These are phyloP conservation scores for Bucco capensis DNA, from an alignment of 2,113 vertebrate genomes.

Conservation along the genomic window DNA sequence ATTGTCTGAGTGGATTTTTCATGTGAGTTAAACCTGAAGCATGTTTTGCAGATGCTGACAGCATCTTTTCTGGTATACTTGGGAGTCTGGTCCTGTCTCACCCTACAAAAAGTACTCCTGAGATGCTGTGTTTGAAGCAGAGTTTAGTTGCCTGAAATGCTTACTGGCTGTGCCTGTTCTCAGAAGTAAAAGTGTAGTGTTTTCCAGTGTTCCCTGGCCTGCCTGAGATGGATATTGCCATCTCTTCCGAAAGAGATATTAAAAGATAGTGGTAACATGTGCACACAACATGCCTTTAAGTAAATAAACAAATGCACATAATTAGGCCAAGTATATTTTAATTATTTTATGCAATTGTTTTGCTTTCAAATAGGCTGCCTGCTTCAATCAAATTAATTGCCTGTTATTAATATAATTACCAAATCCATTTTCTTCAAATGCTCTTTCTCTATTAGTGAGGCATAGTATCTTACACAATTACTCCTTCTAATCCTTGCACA, in stretches of 20 bases:
- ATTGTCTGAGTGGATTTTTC: background rate
- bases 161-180: background rate
- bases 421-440: background rate
- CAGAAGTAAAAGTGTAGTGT: background rate
- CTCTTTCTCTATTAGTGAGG: background rate
- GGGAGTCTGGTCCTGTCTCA: background rate
- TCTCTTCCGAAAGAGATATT: background rate
- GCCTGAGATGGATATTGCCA: background rate
- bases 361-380: background rate
- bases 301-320: background rate
- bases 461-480: background rate
- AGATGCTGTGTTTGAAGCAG: background rate
- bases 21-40: background rate
- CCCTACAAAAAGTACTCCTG: background rate
- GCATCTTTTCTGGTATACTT: background rate
- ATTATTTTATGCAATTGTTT: background rate
- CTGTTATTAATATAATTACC: background rate
- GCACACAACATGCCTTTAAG: background rate
- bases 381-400: slow-evolving; percentile 10
- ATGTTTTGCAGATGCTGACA: background rate
- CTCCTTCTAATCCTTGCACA: background rate
- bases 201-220: background rate
- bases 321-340: background rate
- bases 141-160: background rate
- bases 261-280: background rate